Evolutionary conservation across 30 jellyfish, hydroid and myxozoan genomes (phyloP).

Genomic region (Hydra vulgaris): DNA sequence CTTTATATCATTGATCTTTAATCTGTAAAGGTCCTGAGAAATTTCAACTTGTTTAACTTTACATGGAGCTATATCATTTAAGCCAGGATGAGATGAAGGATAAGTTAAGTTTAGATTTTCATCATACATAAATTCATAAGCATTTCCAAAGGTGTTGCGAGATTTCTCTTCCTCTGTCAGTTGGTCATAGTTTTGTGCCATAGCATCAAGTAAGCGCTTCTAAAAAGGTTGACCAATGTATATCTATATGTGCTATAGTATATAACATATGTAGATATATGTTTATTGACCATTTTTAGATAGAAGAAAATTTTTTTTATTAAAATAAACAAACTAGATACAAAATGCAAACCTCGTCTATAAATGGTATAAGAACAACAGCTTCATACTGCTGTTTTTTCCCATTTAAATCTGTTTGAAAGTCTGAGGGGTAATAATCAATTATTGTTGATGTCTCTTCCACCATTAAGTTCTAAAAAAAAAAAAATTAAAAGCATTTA

Average conservation of each 20-base stretch:
- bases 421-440: constrained; percentile 69
- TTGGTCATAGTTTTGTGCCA: constrained; percentile 47
- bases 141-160: constrained; percentile 59
- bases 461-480: constrained; percentile 54
- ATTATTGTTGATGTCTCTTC: constrained; percentile 74
- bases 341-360: constrained; percentile 79
- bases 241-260: too few species aligned
- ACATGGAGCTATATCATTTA: constrained; percentile 60
- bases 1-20: constrained; percentile 32
- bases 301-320: too few species aligned
- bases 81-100: constrained; percentile 75
- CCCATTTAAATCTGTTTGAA: constrained; percentile 83
- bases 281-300: too few species aligned
- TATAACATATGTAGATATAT: too few species aligned
- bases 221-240: too few species aligned
- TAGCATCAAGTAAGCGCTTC: constrained; percentile 67
- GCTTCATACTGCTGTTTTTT: constrained; percentile 97
- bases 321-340: background rate
- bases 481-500: too few species aligned
- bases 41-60: constrained; percentile 49
- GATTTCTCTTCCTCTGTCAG: constrained; percentile 70
- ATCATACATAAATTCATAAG: constrained; percentile 40
- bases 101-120: constrained; percentile 20
- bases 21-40: constrained; percentile 34
- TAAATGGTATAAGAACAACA: constrained; percentile 85